Evolutionary conservation across 1,140 invertebrate species (phyloP).

Genomic region (Drosophila pandora): DNA sequence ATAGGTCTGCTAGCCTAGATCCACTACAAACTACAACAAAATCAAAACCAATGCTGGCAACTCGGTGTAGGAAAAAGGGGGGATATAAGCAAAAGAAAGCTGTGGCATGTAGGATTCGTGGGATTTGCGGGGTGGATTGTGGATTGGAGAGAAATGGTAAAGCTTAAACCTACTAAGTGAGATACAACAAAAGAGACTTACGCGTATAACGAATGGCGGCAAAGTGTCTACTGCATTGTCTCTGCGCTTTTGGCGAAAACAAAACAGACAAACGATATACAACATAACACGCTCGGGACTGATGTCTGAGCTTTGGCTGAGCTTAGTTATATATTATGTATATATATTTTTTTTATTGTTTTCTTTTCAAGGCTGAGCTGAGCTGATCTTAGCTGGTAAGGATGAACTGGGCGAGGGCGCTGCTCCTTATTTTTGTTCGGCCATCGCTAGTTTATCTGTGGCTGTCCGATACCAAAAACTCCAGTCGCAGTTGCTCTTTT

Average conservation of each 20-base stretch:
- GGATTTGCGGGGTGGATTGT: conserved; percentile 22
- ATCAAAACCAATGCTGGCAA: conserved; percentile 39
- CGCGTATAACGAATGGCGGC: conserved; percentile 79
- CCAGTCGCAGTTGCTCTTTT: conserved; percentile 39
- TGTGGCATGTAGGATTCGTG: conserved; percentile 36
- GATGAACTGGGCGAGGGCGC: conserved; percentile 50
- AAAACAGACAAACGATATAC: conserved; percentile 71
- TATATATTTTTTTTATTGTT: neutral
- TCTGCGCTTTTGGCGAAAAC: conserved; percentile 50
- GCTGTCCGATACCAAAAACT: conserved; percentile 74
- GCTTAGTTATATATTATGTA: neutral
- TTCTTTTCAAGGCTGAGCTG: conserved; percentile 23
- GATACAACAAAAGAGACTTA: conserved; percentile 76
- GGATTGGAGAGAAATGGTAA: conserved; percentile 7
- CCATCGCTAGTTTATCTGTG: conserved; percentile 41
- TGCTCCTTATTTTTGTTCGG: conserved; percentile 23
- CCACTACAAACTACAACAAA: conserved; percentile 47
- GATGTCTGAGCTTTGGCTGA: conserved; percentile 33
- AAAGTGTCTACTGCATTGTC: conserved; percentile 76
- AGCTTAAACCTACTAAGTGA: conserved; percentile 64
- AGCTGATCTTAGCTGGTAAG: conserved; percentile 54
- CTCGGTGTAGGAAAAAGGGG: conserved; percentile 12
- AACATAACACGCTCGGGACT: conserved; percentile 45
- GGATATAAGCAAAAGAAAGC: conserved; percentile 57
- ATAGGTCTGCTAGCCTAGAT: conserved; percentile 41